Evolutionary conservation across 92 coral and sea anemone species (phyloP), one percentile per base, ranked within the genome.

Genomic region (Anthopleura xanthogrammica): DNA sequence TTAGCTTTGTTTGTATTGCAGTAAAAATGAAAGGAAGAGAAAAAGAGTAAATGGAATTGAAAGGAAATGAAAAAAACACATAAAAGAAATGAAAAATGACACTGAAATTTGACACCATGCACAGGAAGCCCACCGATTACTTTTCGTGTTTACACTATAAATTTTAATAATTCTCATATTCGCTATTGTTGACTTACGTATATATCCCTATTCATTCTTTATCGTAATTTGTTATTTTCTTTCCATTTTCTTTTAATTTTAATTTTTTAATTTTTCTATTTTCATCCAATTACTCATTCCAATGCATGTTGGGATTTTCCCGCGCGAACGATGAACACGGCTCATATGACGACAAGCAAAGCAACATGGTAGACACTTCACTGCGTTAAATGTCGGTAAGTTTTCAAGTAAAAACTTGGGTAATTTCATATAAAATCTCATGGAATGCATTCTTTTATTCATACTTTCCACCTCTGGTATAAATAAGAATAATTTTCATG

Each of bases 221-320:
- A 14, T 58, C 19, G 1, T 58, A 16, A 4, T 58, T 16, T 58
- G 17, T 58, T 58, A 5, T 19, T 16, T 58, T 19, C 64, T 57
- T 14, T 57, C 64, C 64, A 57, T 16, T 12, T 57, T 12, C 12
- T 57, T 43, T 7, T 43, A 7, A 43, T 43, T 57, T 57, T 57
- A 3, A 1, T 57, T 17, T 57, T 57, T 64, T 3, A 5, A 1
- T 64, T n/a, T 64, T 64, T 17, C 13, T 64, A 2, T 64, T 64
- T 64, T 64, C 11, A 64, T 20, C 20, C 5, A 20, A 9, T 23
- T 20, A 22, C 11, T 20, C 19, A 64, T 64, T 64, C 24, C 36
- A 64, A 5, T 64, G 72, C 72, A 64, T 64, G 24, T 22, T 64
- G 72, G 72, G 72, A 64, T 64, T 64, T 64, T 64, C 50, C 50